Percentiles rank a stretch among this genome's conserved stretches.
These are phyloP conservation scores for Phalera bucephala DNA, from an alignment of 2,888 invertebrate genomes.

Conservation along the genomic window DNA sequence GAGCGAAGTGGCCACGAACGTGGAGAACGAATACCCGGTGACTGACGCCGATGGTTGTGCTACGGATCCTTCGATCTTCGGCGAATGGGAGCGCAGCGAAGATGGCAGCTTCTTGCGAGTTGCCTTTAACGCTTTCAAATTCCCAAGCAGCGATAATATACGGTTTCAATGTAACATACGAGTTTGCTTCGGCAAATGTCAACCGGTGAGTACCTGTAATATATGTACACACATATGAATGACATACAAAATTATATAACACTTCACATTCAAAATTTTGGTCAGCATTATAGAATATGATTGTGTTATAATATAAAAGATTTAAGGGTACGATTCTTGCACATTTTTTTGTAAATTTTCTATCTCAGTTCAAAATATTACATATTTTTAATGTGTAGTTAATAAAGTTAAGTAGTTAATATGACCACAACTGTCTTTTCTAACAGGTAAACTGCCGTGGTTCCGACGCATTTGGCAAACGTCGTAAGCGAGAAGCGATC, in stretches of 20 bases:
- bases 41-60: slow-evolving; percentile 97
- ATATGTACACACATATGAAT: not conserved
- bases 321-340: no score
- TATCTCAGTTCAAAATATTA: no score
- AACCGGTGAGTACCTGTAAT: slow-evolving; percentile 87
- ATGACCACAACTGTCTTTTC: no score
- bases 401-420: no score
- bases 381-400: no score
- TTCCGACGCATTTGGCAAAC: slow-evolving; percentile 94
- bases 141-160: slow-evolving; percentile 96
- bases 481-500: slow-evolving; percentile 85
- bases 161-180: slow-evolving; percentile 97
- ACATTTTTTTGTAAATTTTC: no score
- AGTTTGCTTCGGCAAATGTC: slow-evolving; percentile 97
- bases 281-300: no score
- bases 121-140: slow-evolving; percentile 96
- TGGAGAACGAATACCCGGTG: slow-evolving; percentile 95
- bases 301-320: no score
- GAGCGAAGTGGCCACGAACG: slow-evolving; percentile 88
- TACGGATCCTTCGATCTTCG: slow-evolving; percentile 95
- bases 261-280: no score
- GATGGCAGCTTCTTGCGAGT: slow-evolving; percentile 93
- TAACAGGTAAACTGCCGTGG: slow-evolving; percentile 94
- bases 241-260: no score
- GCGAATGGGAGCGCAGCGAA: slow-evolving; percentile 95